Base-by-base conservation (phyloP, 2,113 vertebrate genomes). In the Hippocampus abdominalis region DNA sequence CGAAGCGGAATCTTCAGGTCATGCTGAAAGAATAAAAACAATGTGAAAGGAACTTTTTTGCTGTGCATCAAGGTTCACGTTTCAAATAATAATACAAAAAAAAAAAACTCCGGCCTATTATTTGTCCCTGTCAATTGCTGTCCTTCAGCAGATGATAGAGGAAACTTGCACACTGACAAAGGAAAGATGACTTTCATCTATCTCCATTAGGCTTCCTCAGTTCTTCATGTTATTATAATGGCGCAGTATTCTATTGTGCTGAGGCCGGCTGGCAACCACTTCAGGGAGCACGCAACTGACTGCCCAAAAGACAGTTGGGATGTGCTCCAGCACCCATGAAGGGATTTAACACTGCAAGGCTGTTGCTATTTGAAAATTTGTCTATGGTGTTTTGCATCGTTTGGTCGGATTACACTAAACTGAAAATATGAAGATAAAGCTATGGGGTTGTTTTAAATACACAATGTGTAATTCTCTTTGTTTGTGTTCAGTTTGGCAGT, bases 171-270 rank as follows among this genome's bases (percentile, higher is more conserved):
- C 75, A 74, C 76, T 82, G 76, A 81, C 71, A 79, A 73, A 79
- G 49, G 23, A 46, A 57, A 69, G 46, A 71, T 81, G 62, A 48
- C 81, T 86, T 86, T 85, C 74, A 85, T 89, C 82, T 77, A 32
- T 66, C 74, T 79, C 78, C 62, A 81, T 82, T 88, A 83, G 81
- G 57, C 74, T 65, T 39, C 53, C 65, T 59, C 66, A 16, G n/a
- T 59, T 71, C 72, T 78, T 75, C 66, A 64, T 71, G 62, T 76
- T 77, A 78, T 83, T 85, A 78, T 71, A 2, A 18, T 18, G 65
- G 72, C 0, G 5, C 65, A 57, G 54, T 65, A 57, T 80, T 84
- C 74, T 81, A 57, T 29, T 60, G 27, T 32, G 32, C 32, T 77
- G 20, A 46, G 32, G 32, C 32, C 32, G 32, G 5, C 32, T 36